Base-by-base conservation (phyloP, 2,113 vertebrate genomes). In the Etheostoma spectabile region DNA sequence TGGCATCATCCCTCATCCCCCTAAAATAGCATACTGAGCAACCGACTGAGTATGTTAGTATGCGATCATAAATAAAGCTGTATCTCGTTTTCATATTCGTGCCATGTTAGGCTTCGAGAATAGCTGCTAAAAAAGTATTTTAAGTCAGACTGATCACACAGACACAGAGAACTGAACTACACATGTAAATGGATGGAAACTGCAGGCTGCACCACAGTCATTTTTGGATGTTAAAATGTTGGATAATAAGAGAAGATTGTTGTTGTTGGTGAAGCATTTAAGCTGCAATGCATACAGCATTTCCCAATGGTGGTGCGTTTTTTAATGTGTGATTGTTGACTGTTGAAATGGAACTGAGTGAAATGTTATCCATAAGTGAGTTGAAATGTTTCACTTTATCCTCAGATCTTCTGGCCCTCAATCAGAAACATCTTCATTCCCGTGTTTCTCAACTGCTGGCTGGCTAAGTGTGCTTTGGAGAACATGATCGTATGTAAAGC, bases 381-480 rank as follows among this genome's bases (percentile, higher is more conserved):
- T 8, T 21, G 5, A 22, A 68, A 10, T 46, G 15, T 79, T 59
- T 65, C 18, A 8, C 72, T 59, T 18, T 33, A 35, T 79, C 82
- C 73, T 24, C 88, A 96, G 96, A 95, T 96, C 74, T 94, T 96
- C 86, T 93, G 95, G 92, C 95, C 95, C 2, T 95, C 95, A 0
- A 87, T 96, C 66, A 89, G 94, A 67, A 95, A 95, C 87, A 92
- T 96, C 77, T 96, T 96, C 91, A 96, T 96, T 66, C 96, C 96
- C 0, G 96, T 96, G 65, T 96, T 96, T 82, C 95, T 96, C 65
- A 96, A 96, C 93, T 96, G 96, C 91, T 96, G 96, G 96, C 82
- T 96, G 79, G 96, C 96, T 79, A 96, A 96, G 84, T 95, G 95
- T 51, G 95, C 96, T n/a, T 78, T 96, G 88, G 95, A 96, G 87